Percentiles rank a stretch among this genome's conserved stretches.
phyloP scores from a whole-genome alignment of 2,888 invertebrate species.

The Platycheirus rosarum region DNA sequence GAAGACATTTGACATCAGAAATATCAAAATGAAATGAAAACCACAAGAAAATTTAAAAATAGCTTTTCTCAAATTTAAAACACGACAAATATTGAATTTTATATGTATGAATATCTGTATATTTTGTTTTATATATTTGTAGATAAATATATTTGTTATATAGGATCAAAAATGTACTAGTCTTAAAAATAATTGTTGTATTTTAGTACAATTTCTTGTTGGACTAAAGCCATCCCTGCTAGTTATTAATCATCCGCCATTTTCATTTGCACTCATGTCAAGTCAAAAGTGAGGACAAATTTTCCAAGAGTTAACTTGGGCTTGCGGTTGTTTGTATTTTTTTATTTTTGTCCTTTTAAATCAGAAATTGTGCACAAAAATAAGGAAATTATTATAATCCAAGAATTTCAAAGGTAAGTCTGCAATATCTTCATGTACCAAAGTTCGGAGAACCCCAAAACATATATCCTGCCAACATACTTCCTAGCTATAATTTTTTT shows the following conservation, averaged over 20 bases:
- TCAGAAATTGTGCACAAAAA: constrained; percentile 25
- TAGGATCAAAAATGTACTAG: background rate
- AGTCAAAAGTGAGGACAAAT: constrained; percentile 64
- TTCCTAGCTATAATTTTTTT: constrained; percentile 28
- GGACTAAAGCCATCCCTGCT: constrained; percentile 40
- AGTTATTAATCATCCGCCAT: constrained; percentile 67
- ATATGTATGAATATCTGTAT: too few relatives aligned
- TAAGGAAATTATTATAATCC: background rate
- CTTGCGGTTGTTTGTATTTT: constrained; percentile 69
- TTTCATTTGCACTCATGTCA: constrained; percentile 75
- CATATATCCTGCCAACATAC: constrained; percentile 49
- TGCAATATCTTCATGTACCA: background rate
- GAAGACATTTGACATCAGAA: too few relatives aligned
- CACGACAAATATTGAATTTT: too few relatives aligned
- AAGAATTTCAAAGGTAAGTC: constrained; percentile 66
- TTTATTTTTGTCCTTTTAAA: constrained; percentile 55
- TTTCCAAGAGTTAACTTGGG: constrained; percentile 59
- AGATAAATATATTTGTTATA: background rate
- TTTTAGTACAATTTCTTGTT: constrained; percentile 26
- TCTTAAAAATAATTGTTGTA: too few relatives aligned
- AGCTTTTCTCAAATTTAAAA: too few relatives aligned
- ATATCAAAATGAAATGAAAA: too few relatives aligned
- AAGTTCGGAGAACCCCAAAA: constrained; percentile 17
- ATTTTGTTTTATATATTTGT: too few relatives aligned
- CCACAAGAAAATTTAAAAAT: too few relatives aligned